Conservation (phyloP, 2,888 invertebrate genomes). For the Cordylochernes scorpioides region DNA sequence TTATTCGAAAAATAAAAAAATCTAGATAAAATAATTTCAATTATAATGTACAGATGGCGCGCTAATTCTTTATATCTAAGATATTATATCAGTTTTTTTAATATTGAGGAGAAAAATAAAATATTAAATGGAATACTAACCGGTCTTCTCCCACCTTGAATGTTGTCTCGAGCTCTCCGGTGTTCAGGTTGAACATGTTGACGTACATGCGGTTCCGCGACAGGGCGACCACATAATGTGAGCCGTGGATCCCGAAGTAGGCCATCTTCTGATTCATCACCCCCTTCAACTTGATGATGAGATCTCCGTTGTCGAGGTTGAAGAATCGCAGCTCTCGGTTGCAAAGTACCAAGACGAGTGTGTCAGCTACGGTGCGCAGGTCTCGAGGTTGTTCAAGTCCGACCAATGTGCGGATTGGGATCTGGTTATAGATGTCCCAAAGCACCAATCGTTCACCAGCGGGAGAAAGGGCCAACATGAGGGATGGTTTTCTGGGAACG, state of each 20-base stretch:
- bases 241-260: constrained; percentile 53
- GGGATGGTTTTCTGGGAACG: constrained; percentile 36
- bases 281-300: constrained; percentile 38
- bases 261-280: constrained; percentile 83
- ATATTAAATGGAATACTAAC: constrained; percentile 2
- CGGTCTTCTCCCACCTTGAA: constrained; percentile 54
- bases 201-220: constrained; percentile 66
- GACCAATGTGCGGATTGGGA: constrained; percentile 34
- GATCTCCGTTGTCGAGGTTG: constrained; percentile 42
- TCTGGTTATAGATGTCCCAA: constrained; percentile 40
- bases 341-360: constrained; percentile 46
- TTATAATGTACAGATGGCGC: too few relatives aligned
- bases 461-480: constrained; percentile 44
- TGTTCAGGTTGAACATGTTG: constrained; percentile 52
- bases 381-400: constrained; percentile 48
- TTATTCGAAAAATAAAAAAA: too few relatives aligned
- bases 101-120: too few relatives aligned
- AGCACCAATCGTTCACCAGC: constrained; percentile 47
- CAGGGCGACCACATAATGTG: constrained; percentile 46
- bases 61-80: too few relatives aligned
- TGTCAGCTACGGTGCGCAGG: constrained; percentile 39
- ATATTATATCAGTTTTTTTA: too few relatives aligned
- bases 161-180: constrained; percentile 51
- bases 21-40: too few relatives aligned
- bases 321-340: constrained; percentile 49